Evolutionary conservation across 1,140 invertebrate genomes (phyloP).

Genomic region (Xylocopa sonorina): DNA sequence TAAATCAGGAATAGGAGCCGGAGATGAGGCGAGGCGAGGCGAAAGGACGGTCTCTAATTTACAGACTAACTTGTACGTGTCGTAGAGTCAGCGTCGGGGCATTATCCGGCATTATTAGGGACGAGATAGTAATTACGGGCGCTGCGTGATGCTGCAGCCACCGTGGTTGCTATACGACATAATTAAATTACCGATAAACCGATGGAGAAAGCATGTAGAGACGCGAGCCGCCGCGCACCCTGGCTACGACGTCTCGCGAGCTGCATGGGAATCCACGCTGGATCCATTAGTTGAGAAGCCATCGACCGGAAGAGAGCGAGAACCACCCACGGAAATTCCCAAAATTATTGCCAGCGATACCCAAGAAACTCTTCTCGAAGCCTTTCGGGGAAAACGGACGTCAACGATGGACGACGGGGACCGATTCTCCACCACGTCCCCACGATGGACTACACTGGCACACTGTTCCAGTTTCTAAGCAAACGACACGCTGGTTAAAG

Average conservation of each 20-base stretch:
- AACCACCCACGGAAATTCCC: background rate
- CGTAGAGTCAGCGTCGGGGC: slow-evolving; percentile 21
- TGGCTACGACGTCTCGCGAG: background rate
- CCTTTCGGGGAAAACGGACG: no score
- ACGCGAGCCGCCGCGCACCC: background rate
- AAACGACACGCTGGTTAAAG: slow-evolving; percentile 27
- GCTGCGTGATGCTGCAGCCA: slow-evolving; percentile 33
- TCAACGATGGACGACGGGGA: no score
- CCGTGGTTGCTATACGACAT: slow-evolving; percentile 40
- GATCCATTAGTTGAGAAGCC: slow-evolving; percentile 5
- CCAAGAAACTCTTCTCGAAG: no score
- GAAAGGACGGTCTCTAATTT: slow-evolving; percentile 54
- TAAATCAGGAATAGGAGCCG: slow-evolving; percentile 54
- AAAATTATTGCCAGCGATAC: background rate
- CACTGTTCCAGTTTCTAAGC: slow-evolving; percentile 11
- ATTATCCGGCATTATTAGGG: slow-evolving; percentile 53
- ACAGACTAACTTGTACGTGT: slow-evolving; percentile 50
- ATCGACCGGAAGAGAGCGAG: background rate
- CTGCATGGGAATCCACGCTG: slow-evolving; percentile 11
- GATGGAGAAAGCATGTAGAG: slow-evolving; percentile 48
- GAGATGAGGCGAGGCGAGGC: slow-evolving; percentile 36
- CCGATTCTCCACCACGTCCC: no score
- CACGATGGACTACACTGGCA: background rate
- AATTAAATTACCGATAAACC: slow-evolving; percentile 57
- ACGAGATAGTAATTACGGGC: slow-evolving; percentile 50